Evolutionary conservation across 1,140 invertebrate species (phyloP).

Genomic region (Zaprionus taronus): DNA sequence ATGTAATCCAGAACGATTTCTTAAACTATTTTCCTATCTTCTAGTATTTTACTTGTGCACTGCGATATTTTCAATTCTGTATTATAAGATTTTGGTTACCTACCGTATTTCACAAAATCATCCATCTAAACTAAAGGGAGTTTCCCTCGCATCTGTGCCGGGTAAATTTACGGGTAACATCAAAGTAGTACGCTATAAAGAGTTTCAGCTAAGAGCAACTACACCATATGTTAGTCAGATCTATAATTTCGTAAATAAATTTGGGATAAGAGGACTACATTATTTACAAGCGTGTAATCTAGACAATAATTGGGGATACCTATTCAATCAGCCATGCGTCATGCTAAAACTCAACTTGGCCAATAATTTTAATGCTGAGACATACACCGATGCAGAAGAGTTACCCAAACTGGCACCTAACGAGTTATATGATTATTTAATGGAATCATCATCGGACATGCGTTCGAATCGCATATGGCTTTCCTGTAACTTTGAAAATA

Average conservation of each 20-base stretch:
- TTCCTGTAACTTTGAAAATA: constrained; percentile 14
- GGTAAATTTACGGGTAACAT: constrained; percentile 18
- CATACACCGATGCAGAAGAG: constrained; percentile 34
- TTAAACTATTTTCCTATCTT: constrained; percentile 23
- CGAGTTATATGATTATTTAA: constrained; percentile 38
- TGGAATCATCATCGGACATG: constrained; percentile 24
- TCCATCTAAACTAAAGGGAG: constrained; percentile 32
- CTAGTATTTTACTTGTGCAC: constrained; percentile 6
- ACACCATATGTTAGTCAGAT: constrained; percentile 31
- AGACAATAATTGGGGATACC: constrained; percentile 56
- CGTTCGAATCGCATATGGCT: constrained; percentile 56
- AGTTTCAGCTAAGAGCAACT: not conserved
- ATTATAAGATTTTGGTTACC: not conserved
- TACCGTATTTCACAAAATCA: not conserved
- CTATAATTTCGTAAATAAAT: constrained; percentile 4
- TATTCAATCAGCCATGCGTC: constrained; percentile 44
- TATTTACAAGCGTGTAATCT: constrained; percentile 48
- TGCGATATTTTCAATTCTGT: not conserved
- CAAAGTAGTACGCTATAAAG: constrained; percentile 45
- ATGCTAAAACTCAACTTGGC: constrained; percentile 58
- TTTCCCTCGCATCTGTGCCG: constrained; percentile 37
- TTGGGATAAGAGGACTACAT: constrained; percentile 11
- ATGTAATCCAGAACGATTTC: not conserved
- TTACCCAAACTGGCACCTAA: constrained; percentile 40
- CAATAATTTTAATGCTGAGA: constrained; percentile 29